Evolutionary conservation across 2,113 vertebrate genomes (phyloP), one percentile per base, ranked within the genome.

Genomic region (Passerina amoena): DNA sequence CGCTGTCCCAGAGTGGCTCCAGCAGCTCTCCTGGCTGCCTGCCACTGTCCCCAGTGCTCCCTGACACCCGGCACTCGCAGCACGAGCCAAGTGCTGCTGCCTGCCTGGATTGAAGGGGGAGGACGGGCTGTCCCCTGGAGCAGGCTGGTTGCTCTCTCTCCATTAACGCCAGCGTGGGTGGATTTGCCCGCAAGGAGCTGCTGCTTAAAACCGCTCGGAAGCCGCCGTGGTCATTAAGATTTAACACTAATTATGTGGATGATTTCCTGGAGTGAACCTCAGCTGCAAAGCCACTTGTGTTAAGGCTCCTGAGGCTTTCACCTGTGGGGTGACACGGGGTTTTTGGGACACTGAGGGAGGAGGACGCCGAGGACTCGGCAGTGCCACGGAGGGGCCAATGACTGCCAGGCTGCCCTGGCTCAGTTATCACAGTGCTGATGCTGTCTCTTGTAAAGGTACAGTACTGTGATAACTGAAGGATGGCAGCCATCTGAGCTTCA

Each of bases 391-490:
- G 88, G 82, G 59, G 45, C 71, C 71, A 42, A 88, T 97, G 98
- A 98, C 98, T 98, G 98, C 98, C 99, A 98, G 99, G 99, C 99
- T 99, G 99, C 99, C 99, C 99, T 99, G 99, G 99, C 99, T 99
- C 99, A 99, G 99, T 99, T 99, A 99, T 99, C 99, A 99, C 98
- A 99, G 99, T 99, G 99, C 99, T 99, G 99, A 99, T 99, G 99
- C 99, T 99, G 99, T 99, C 98, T 98, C 97, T 98, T 99, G 98
- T 98, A 98, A 99, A 99, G 99, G 99, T 99, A 99, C 99, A 99
- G 99, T 99, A 99, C 99, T 99, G 99, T 99, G 99, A 99, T 99
- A 99, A 99, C 99, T 99, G 99, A 99, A 99, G 99, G 99, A 99
- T 99, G 99, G 99, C 98, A 98, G 99, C 99, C 99, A 99, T 98